Percentiles rank a stretch among this genome's conserved stretches.
These are phyloP conservation scores for Lichenostomus cassidix DNA, from an alignment of 2,113 vertebrate species.

Conservation along the genomic window DNA sequence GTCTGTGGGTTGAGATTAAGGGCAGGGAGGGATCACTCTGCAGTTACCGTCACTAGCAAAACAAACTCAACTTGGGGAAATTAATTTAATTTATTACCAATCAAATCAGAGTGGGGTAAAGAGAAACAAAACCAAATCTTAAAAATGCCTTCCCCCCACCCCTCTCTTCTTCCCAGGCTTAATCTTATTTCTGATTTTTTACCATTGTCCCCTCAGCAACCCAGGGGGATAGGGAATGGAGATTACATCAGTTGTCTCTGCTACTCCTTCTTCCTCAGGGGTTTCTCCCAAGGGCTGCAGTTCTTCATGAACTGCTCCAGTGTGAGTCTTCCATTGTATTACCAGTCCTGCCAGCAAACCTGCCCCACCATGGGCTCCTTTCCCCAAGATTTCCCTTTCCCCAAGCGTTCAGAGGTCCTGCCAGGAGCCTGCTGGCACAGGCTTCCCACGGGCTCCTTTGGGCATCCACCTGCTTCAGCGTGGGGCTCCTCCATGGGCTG, in stretches of 20 bases:
- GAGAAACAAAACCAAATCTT: background rate
- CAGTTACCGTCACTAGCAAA: background rate
- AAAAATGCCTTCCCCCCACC: background rate
- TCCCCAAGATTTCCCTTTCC: background rate
- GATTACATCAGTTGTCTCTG: background rate
- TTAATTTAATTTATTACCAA: background rate
- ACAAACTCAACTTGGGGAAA: rapidly evolving
- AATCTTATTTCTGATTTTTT: background rate
- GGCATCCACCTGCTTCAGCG: background rate
- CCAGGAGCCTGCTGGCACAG: background rate
- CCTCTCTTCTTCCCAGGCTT: background rate
- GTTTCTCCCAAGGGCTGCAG: background rate
- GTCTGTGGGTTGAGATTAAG: rapidly evolving
- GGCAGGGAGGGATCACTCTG: background rate
- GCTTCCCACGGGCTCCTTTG: background rate
- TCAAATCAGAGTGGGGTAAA: background rate
- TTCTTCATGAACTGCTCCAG: background rate
- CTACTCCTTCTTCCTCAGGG: background rate
- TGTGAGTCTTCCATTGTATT: background rate
- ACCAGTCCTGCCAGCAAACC: background rate
- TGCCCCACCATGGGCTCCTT: background rate
- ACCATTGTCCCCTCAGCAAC: background rate
- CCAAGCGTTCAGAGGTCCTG: background rate
- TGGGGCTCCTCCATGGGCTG: background rate
- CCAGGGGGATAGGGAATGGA: background rate